These are phyloP conservation scores for Amblyopsis rosae DNA, from an alignment of 2,113 vertebrate species.

Conservation along the genomic window DNA sequence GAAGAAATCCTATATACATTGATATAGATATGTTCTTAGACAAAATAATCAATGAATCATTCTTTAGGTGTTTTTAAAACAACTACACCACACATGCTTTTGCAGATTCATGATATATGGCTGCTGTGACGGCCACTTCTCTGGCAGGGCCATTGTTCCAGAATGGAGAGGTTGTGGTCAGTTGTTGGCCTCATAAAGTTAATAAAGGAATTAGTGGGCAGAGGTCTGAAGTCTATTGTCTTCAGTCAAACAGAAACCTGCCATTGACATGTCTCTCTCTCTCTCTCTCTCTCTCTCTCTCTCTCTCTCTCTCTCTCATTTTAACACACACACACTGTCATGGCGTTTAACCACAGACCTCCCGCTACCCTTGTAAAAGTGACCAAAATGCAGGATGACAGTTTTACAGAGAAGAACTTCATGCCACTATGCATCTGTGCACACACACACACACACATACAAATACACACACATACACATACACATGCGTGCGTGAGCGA, in stretches of 20 bases:
- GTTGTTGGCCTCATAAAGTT: conserved; percentile 48
- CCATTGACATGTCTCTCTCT: conserved; percentile 25
- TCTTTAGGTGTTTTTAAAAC: too few relatives aligned
- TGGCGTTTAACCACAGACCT: conserved; percentile 47
- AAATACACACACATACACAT: not conserved
- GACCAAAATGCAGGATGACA: conserved; percentile 58
- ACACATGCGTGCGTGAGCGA: conserved; percentile 7
- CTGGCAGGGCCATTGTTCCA: conserved; percentile 26
- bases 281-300: not conserved
- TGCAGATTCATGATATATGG: conserved; percentile 12
- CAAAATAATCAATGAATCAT: too few relatives aligned
- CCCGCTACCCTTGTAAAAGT: conserved; percentile 64
- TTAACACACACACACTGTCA: conserved; percentile 3
- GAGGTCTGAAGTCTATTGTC: conserved; percentile 55
- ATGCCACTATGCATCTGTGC: conserved; percentile 6
- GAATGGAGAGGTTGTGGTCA: conserved; percentile 35
- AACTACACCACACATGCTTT: too few relatives aligned
- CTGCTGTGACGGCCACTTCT: not conserved
- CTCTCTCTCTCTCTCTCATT: not conserved
- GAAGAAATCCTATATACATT: too few relatives aligned
- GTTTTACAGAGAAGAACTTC: conserved; percentile 48
- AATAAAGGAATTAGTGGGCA: conserved; percentile 54
- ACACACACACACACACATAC: too few relatives aligned
- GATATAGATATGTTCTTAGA: too few relatives aligned
- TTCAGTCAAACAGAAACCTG: conserved; percentile 40